Evolutionary conservation across 2,888 invertebrate species (phyloP).

Genomic region (Hoplodrina ambigua): DNA sequence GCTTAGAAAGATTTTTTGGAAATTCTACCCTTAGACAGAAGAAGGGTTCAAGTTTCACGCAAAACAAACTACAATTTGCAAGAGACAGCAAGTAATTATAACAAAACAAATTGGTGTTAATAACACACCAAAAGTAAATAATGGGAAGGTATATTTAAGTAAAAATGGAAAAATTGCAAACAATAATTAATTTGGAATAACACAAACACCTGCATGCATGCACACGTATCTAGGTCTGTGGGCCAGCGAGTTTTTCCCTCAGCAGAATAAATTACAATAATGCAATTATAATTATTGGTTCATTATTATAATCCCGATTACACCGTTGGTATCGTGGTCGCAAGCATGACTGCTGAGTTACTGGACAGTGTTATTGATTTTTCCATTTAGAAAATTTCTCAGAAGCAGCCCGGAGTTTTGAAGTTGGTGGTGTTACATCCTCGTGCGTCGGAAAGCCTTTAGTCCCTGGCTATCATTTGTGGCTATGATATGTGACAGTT

Average conservation of each 20-base stretch:
- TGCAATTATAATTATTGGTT: constrained; percentile 22
- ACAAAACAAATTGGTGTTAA: constrained; percentile 4
- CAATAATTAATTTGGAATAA: constrained; percentile 21
- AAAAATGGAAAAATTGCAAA: constrained; percentile 7
- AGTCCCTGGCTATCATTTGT: too few species aligned
- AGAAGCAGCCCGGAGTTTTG: too few species aligned
- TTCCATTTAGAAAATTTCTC: too few species aligned
- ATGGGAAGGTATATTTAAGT: background rate
- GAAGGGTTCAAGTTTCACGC: background rate
- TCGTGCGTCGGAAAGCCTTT: too few species aligned
- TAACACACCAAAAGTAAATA: constrained; percentile 1
- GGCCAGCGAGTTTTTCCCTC: constrained; percentile 34
- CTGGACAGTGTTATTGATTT: too few species aligned
- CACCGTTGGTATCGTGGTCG: too few species aligned
- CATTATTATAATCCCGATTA: constrained; percentile 19
- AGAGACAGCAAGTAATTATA: background rate
- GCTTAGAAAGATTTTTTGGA: too few species aligned
- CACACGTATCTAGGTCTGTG: constrained; percentile 32
- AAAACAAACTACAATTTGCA: background rate
- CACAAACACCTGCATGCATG: constrained; percentile 23
- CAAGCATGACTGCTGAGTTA: too few species aligned
- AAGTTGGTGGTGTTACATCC: too few species aligned
- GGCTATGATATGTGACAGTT: too few species aligned
- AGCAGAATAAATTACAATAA: constrained; percentile 33
- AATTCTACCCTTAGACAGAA: background rate